These are phyloP conservation scores for Meriones unguiculatus DNA, from an alignment of 2,113 vertebrate species.

Conservation along the genomic window DNA sequence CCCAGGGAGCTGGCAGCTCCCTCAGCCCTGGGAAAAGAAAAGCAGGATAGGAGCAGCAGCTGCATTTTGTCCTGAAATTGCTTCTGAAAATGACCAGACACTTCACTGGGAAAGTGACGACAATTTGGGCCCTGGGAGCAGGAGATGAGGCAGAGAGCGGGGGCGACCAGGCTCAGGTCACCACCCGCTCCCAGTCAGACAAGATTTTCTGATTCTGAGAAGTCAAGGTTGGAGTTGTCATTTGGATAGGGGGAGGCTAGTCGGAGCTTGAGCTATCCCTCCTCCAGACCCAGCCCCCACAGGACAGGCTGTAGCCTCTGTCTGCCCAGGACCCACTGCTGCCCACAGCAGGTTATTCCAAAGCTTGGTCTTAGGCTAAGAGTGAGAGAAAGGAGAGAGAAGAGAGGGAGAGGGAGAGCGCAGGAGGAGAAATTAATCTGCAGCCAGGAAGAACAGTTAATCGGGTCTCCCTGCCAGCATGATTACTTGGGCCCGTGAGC, in stretches of 20 bases:
- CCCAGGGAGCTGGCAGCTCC: not conserved
- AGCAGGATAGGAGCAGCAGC: conserved; percentile 67
- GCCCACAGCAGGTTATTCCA: not conserved
- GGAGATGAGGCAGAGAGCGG: conserved; percentile 67
- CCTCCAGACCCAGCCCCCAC: not conserved
- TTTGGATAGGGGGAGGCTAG: not conserved
- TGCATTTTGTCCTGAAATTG: conserved; percentile 77
- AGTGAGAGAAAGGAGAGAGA: not conserved
- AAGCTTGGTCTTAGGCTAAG: not conserved
- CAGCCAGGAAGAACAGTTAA: conserved; percentile 31
- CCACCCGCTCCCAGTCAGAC: not conserved
- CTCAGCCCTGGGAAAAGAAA: conserved; percentile 36
- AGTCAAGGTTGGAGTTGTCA: conserved; percentile 32
- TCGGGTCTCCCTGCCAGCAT: conserved; percentile 29
- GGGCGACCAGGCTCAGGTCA: conserved; percentile 15
- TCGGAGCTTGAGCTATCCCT: not conserved
- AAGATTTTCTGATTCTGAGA: conserved; percentile 64
- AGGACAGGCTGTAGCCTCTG: not conserved
- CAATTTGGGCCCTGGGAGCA: conserved; percentile 83
- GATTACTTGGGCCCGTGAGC: conserved; percentile 61
- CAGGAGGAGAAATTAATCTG: conserved; percentile 40
- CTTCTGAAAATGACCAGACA: conserved; percentile 76
- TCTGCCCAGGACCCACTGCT: not conserved
- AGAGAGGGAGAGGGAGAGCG: not conserved
- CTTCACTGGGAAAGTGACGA: conserved; percentile 80